Evolutionary conservation across 2,888 invertebrate species (phyloP), one percentile per base, ranked within the genome.

Genomic region (Drosophila lacicola): DNA sequence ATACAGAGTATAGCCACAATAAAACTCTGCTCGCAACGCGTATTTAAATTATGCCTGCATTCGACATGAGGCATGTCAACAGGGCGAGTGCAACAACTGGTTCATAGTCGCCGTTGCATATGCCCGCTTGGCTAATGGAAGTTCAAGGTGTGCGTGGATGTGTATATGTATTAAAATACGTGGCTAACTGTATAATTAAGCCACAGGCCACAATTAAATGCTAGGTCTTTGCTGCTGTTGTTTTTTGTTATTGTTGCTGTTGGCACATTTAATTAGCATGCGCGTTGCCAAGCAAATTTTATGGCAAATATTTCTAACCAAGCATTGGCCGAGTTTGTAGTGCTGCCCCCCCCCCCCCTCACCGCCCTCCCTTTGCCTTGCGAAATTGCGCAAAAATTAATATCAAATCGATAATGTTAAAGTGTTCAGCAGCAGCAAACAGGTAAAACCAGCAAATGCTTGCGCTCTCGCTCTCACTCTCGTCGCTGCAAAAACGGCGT

Each of bases 341-440:
- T 44, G 44, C 8, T 14, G 14, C 11, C 33, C 41, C n/a, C n/a
- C n/a, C 29, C 17, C 17, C 17, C 17, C 34, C 34, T n/a, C n/a
- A n/a, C n/a, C n/a, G 13, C 33, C 19, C 9, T 2, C 41, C 11
- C 19, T 29, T 55, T 60, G 67, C 64, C 75, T 66, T 80, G 84
- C 84, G 67, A 81, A 81, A 81, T 70, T 72, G 60, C 63, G 67
- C 72, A 71, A 69, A 74, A 85, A 79, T 83, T 84, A 88, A 84
- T 88, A 82, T 74, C 72, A 82, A 77, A 73, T 83, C 85, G 85
- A 88, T 88, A 85, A 85, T 82, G 74, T 66, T 82, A 82, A 78
- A 63, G 56, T 76, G 72, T 71, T 71, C 68, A 47, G 57, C 70
- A 73, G 64, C 54, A 19, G 56, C 21, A 64, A 64, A 86, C 85